Evolutionary conservation across 2,113 vertebrate species (phyloP).

Genomic region (Urocynchramus pylzowi): DNA sequence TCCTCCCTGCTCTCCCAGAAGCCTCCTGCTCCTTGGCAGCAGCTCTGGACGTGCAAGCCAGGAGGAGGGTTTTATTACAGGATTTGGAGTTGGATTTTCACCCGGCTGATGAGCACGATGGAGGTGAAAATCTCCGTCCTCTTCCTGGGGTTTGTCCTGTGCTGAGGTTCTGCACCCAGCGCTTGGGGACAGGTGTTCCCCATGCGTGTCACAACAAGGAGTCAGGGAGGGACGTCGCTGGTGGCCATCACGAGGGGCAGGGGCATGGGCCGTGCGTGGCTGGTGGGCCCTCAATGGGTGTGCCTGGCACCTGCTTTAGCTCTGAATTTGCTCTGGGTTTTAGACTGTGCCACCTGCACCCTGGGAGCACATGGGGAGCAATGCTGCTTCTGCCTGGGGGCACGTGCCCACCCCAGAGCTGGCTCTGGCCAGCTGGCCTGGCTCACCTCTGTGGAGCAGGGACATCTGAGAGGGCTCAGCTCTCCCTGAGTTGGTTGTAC

Average conservation of each 20-base stretch:
- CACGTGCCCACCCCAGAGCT: fast-evolving
- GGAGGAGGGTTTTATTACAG: not conserved
- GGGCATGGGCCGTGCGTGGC: fast-evolving
- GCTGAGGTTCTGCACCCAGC: not conserved
- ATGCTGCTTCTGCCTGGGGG: not conserved
- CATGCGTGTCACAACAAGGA: fast-evolving
- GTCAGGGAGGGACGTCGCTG: fast-evolving
- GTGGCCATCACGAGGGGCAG: fast-evolving
- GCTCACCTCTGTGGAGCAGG: not conserved
- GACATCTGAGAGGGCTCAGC: not conserved
- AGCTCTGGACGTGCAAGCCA: not conserved
- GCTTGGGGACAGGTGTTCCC: not conserved
- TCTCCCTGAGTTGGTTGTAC: not conserved
- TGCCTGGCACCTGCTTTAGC: too few relatives aligned
- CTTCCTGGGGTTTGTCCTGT: not conserved
- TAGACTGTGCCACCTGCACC: fast-evolving
- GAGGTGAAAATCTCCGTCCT: not conserved
- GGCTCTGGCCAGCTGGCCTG: not conserved
- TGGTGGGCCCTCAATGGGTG: fast-evolving
- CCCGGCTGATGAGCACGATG: not conserved
- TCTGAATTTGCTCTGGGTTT: not conserved
- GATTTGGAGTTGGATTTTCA: conserved; percentile 17
- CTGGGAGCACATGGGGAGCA: fast-evolving
- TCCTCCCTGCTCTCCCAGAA: conserved; percentile 21
- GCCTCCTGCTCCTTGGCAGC: conserved; percentile 43